Evolutionary conservation across 1,140 invertebrate genomes (phyloP).

Genomic region (Solen grandis): DNA sequence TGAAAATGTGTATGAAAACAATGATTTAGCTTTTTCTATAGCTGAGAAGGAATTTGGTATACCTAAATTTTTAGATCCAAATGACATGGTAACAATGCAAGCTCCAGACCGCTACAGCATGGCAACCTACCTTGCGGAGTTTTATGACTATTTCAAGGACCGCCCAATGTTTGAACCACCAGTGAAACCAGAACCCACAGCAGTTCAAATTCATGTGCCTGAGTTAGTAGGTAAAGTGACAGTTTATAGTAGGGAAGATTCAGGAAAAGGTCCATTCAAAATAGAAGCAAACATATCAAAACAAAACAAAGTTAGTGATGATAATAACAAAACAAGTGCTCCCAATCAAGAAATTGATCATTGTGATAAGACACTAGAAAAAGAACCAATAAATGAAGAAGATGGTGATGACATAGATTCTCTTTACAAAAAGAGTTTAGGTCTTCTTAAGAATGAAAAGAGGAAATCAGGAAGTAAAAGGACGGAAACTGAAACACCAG

Average conservation of each 20-base stretch:
- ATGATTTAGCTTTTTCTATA: constrained; percentile 38
- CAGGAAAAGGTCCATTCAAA: no score
- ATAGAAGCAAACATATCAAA: no score
- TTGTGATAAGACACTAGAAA: neutral
- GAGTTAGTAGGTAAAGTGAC: no score
- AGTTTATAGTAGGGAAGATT: no score
- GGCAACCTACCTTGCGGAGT: constrained; percentile 46
- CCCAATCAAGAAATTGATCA: neutral
- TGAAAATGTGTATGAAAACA: constrained; percentile 41
- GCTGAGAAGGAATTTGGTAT: constrained; percentile 52
- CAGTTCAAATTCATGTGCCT: no score
- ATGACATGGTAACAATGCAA: constrained; percentile 40
- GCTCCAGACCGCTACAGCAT: constrained; percentile 41
- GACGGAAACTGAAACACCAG: neutral
- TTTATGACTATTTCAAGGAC: constrained; percentile 47
- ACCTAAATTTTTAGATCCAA: constrained; percentile 29
- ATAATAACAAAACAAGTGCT: no score
- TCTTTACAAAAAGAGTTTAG: neutral
- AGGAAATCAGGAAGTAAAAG: neutral
- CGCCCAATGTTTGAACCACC: constrained; percentile 35
- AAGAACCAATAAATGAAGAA: neutral
- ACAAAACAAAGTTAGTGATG: no score
- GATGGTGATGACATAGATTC: neutral
- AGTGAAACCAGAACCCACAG: constrained; percentile 3
- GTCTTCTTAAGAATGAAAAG: neutral